Conservation (phyloP, 2,888 invertebrate genomes). For the Tyria jacobaeae region DNA sequence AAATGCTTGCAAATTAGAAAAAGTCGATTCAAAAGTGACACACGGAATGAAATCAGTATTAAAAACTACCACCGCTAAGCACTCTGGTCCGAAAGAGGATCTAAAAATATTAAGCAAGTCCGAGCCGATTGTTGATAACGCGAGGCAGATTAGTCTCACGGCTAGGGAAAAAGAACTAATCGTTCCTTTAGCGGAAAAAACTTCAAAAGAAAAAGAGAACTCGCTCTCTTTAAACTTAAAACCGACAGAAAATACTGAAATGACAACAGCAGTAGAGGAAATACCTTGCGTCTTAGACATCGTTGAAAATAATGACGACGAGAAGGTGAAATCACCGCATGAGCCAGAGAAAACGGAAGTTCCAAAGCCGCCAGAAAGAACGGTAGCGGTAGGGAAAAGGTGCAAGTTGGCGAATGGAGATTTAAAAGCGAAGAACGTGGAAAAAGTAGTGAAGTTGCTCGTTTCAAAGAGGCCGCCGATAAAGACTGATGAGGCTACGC, state of each 20-base stretch:
- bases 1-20: slow-evolving; percentile 75
- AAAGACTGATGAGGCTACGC: slow-evolving; percentile 74
- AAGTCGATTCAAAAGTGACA: slow-evolving; percentile 75
- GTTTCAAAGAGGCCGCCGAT: slow-evolving; percentile 79
- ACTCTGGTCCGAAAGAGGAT: slow-evolving; percentile 59
- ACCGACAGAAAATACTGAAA: slow-evolving; percentile 33
- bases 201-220: slow-evolving; percentile 41
- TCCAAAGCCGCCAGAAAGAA: slow-evolving; percentile 28
- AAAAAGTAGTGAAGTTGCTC: slow-evolving; percentile 78
- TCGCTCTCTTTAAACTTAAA: slow-evolving; percentile 25
- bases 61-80: slow-evolving; percentile 69
- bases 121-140: slow-evolving; percentile 47
- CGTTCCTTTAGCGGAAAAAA: slow-evolving; percentile 39
- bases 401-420: slow-evolving; percentile 68
- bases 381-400: slow-evolving; percentile 53
- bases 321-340: slow-evolving; percentile 34
- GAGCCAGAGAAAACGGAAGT: slow-evolving; percentile 30
- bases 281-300: neutral
- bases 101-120: slow-evolving; percentile 50
- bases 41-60: slow-evolving; percentile 77
- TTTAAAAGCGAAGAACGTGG: slow-evolving; percentile 73
- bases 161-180: slow-evolving; percentile 38
- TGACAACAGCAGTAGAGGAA: slow-evolving; percentile 29
- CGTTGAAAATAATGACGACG: slow-evolving; percentile 34
- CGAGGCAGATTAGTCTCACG: slow-evolving; percentile 37